These are phyloP conservation scores for Leptura quadrifasciata DNA, from an alignment of 2,888 invertebrate species.

Conservation along the genomic window DNA sequence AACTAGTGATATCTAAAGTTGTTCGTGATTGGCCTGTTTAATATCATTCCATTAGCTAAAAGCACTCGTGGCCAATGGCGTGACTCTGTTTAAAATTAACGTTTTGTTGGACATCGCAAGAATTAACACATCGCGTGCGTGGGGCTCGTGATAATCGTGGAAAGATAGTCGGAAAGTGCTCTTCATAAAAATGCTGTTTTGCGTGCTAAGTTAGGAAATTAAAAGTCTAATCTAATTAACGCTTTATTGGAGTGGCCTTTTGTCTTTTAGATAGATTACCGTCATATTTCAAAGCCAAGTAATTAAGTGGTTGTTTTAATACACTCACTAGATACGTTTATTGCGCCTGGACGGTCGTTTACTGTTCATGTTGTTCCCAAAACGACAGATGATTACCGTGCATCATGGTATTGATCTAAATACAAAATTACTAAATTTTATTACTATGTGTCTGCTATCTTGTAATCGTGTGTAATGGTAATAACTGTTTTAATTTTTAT, in stretches of 20 bases:
- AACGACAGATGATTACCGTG: slow-evolving; percentile 26
- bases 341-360: slow-evolving; percentile 41
- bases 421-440: slow-evolving; percentile 40
- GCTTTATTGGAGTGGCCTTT: slow-evolving; percentile 68
- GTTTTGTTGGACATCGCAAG: slow-evolving; percentile 71
- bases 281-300: slow-evolving; percentile 62
- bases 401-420: slow-evolving; percentile 35
- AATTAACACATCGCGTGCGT: slow-evolving; percentile 65
- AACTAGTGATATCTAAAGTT: slow-evolving; percentile 68
- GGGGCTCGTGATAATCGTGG: slow-evolving; percentile 60
- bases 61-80: slow-evolving; percentile 70
- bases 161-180: slow-evolving; percentile 64
- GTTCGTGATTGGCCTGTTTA: slow-evolving; percentile 69
- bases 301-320: slow-evolving; percentile 64
- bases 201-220: slow-evolving; percentile 63
- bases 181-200: slow-evolving; percentile 66
- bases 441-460: slow-evolving; percentile 26
- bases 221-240: slow-evolving; percentile 69
- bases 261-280: slow-evolving; percentile 63
- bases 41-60: slow-evolving; percentile 72
- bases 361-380: slow-evolving; percentile 12
- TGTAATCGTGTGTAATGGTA: slow-evolving; percentile 35
- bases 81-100: slow-evolving; percentile 68
- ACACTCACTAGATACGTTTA: slow-evolving; percentile 50
- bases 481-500: slow-evolving; percentile 37